Percentiles rank a stretch among this genome's conserved stretches.
phyloP scores from a whole-genome alignment of 2,888 invertebrate species.

The Nasonia oneida region DNA sequence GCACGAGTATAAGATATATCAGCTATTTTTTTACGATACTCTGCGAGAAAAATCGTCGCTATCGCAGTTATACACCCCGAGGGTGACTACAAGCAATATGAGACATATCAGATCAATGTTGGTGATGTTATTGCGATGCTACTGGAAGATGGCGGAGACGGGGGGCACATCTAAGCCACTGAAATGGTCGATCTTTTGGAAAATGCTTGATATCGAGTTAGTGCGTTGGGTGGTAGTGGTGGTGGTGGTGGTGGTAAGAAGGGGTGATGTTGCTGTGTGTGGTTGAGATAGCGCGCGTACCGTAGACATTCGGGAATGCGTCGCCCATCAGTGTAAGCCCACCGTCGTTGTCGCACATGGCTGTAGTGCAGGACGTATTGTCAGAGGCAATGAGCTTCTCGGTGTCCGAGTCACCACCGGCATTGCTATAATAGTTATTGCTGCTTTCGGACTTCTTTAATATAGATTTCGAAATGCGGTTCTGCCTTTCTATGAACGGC shows the following conservation, averaged over 20 bases:
- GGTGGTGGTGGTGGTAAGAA: too few species aligned
- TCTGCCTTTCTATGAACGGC: constrained; percentile 84
- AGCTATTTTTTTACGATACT: background rate
- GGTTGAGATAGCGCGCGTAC: constrained; percentile 44
- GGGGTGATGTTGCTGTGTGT: background rate
- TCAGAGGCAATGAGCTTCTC: constrained; percentile 86
- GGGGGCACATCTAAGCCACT: constrained; percentile 16
- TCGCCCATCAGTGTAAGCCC: constrained; percentile 70
- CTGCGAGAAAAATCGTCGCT: constrained; percentile 15
- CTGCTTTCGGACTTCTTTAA: constrained; percentile 87
- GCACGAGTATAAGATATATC: too few species aligned
- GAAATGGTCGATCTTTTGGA: background rate
- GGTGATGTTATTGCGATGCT: background rate
- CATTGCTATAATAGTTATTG: constrained; percentile 77
- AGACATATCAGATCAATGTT: constrained; percentile 2
- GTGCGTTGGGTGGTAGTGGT: background rate
- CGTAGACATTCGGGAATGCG: constrained; percentile 69
- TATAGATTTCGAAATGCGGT: constrained; percentile 87
- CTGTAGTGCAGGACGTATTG: constrained; percentile 81
- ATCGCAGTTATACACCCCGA: background rate
- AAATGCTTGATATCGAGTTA: background rate
- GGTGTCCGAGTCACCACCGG: constrained; percentile 85
- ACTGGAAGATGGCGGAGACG: background rate
- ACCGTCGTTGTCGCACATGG: constrained; percentile 82
- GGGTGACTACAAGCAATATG: background rate